These are phyloP conservation scores for Siniperca knerii DNA, from an alignment of 2,113 vertebrate species.

Conservation along the genomic window DNA sequence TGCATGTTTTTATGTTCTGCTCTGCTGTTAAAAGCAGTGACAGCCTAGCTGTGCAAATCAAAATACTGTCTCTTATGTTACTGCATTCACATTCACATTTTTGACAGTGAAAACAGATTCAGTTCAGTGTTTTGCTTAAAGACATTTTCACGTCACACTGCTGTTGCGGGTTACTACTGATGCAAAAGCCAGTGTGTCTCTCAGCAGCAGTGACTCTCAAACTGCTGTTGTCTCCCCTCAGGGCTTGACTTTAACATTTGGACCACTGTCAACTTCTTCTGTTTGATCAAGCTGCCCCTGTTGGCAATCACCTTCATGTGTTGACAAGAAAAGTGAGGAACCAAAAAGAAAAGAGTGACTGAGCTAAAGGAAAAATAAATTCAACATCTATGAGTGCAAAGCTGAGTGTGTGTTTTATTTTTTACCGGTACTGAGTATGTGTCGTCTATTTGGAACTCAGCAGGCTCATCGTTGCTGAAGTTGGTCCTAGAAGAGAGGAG, in stretches of 20 bases:
- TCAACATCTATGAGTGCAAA: not conserved
- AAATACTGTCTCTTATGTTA: not conserved
- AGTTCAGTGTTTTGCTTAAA: not conserved
- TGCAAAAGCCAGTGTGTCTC: too few species aligned
- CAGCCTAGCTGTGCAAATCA: not conserved
- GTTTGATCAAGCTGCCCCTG: not conserved
- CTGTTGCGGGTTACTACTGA: not conserved
- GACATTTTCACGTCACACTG: not conserved
- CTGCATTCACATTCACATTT: not conserved
- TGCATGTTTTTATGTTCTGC: constrained; percentile 7
- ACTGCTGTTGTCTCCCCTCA: not conserved
- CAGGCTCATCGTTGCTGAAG: constrained; percentile 92
- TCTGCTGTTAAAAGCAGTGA: not conserved
- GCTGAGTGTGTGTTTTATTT: not conserved
- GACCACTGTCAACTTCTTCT: not conserved
- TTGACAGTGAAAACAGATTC: not conserved
- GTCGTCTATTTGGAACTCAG: constrained; percentile 97
- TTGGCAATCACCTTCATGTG: not conserved
- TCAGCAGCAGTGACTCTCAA: not conserved
- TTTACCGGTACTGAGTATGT: constrained; percentile 97
- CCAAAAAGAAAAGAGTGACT: not conserved
- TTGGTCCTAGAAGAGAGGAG: constrained; percentile 93
- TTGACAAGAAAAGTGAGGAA: not conserved
- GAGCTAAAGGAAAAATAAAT: not conserved
- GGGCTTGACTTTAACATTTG: not conserved